These are phyloP conservation scores for Pachliopta kotzebuea DNA, from an alignment of 2,888 invertebrate genomes.

Conservation along the genomic window DNA sequence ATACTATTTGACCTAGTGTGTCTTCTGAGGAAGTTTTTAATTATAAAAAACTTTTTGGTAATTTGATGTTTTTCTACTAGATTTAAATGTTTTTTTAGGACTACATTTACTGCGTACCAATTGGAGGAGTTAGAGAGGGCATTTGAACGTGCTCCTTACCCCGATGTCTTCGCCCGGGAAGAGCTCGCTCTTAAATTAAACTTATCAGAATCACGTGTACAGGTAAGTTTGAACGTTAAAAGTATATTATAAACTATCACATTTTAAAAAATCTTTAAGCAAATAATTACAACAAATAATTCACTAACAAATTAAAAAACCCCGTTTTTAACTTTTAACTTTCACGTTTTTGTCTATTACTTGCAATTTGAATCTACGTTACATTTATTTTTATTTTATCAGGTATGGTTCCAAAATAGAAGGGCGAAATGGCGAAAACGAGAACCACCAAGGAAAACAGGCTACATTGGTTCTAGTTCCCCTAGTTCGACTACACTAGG, in stretches of 20 bases:
- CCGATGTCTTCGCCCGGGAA: constrained; percentile 97
- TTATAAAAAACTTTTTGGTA: too few relatives aligned
- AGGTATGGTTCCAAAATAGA: constrained; percentile 94
- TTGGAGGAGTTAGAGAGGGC: constrained; percentile 95
- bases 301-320: not conserved
- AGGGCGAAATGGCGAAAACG: constrained; percentile 97
- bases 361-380: constrained; percentile 4
- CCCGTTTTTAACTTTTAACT: not conserved
- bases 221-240: constrained; percentile 47
- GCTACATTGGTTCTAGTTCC: constrained; percentile 85
- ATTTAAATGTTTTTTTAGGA: constrained; percentile 85
- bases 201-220: constrained; percentile 87
- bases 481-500: constrained; percentile 85
- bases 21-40: too few relatives aligned
- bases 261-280: not conserved
- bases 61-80: too few relatives aligned
- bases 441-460: constrained; percentile 95
- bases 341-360: too few relatives aligned
- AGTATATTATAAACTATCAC: too few relatives aligned
- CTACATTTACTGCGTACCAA: constrained; percentile 97
- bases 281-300: not conserved
- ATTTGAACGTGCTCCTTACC: constrained; percentile 97
- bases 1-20: too few relatives aligned
- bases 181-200: constrained; percentile 94
- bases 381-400: constrained; percentile 35